Base-by-base conservation (phyloP, 2,797 vertebrate species). In the Acanthurus leucopareius region DNA sequence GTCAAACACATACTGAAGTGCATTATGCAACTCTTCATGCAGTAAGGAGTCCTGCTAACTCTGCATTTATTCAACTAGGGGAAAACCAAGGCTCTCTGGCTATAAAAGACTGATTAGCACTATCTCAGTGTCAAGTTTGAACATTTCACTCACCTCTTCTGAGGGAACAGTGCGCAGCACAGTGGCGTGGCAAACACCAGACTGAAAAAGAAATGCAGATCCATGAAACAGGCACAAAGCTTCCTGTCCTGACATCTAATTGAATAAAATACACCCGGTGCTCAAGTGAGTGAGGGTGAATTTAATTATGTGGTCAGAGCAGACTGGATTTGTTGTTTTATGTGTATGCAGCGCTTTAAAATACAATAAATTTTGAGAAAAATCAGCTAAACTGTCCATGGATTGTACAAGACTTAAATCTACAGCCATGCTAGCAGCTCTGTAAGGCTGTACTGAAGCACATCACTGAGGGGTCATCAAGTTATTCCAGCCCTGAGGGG, bases 91-190 rank as follows among this genome's bases (percentile, higher is more conserved):
- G 10, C 11, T 13, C 9, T 15, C 28, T 17, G 14, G 42, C 61
- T 47, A 2, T 0, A 38, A 47, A 28, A 17, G 2, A 20, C 15
- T 6, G 14, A 13, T 38, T 19, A 19, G 6, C 22, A 0, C n/a
- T 48, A 32, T 20, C 35, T 42, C 10, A 7, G 42, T 28, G 25
- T 80, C 51, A 16, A 5, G 3, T 71, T 57, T 62, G 5, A 69
- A 61, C 0, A 15, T 45, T 62, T 78, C 22, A 89, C 93, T 28
- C 91, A 99, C 98, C 98, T 99, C 89, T 98, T 99, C 84, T 99
- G 98, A 84, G 98, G 98, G 88, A 99, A 99, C 82, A 99, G 87
- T 0, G 98, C 98, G 80, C 98, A 99, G 90, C 98, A 99, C 59
- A 99, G 89, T 0, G 98, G 98, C 5, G 98, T 99, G 53, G 98